Evolutionary conservation across 2,797 vertebrate genomes (phyloP).

Genomic region (Lacerta viridis): DNA sequence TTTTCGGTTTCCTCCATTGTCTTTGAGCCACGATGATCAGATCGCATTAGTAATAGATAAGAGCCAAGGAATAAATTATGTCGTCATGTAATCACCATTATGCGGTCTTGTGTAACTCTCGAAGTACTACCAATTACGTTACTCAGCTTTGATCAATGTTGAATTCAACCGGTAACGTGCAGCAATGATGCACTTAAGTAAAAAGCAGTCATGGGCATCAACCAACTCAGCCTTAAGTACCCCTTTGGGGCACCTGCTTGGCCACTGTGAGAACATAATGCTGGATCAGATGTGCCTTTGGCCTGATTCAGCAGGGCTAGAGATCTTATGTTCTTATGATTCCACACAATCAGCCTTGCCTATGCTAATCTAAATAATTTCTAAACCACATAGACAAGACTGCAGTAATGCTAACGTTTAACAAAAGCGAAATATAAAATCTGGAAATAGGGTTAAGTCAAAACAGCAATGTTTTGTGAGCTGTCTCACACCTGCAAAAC

Average conservation of each 20-base stretch:
- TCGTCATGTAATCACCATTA: neutral
- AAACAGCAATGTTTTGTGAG: neutral
- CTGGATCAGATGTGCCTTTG: no score
- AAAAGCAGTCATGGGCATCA: neutral
- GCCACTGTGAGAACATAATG: no score
- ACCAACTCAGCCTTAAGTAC: neutral
- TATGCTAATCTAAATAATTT: neutral
- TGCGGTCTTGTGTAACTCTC: neutral
- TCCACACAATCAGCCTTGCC: neutral
- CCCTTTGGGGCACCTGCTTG: no score
- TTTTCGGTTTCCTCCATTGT: neutral
- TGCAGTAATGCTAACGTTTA: neutral
- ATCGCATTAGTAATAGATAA: neutral
- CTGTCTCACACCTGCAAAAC: neutral
- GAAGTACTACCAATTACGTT: neutral
- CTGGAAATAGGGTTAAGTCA: neutral
- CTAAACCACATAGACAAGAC: neutral
- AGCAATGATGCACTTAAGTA: neutral
- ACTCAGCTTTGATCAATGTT: neutral
- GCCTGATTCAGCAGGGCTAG: no score
- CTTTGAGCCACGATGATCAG: neutral
- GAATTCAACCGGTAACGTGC: neutral
- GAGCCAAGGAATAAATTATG: neutral
- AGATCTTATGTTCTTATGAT: neutral
- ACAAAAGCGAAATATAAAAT: neutral